phyloP scores from a whole-genome alignment of 35 echinoderm and acorn worm species.

The Stichopus chloronotus region DNA sequence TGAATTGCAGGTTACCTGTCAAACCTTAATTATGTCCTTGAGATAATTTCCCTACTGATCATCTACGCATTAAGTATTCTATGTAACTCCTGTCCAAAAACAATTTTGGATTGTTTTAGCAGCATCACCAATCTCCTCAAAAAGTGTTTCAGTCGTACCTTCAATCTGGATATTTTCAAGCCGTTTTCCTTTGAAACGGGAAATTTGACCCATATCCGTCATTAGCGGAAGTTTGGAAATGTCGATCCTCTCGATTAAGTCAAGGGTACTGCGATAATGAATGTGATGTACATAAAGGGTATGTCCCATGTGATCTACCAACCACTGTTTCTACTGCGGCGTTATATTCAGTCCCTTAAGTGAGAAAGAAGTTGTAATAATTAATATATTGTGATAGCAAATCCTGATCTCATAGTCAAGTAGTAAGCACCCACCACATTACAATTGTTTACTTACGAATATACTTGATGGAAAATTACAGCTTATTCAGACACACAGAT shows the following conservation, averaged over 20 bases:
- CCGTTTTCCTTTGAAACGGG: neutral
- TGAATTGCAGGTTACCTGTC: neutral
- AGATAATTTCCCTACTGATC: neutral
- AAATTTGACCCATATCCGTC: neutral
- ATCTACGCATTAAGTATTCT: neutral
- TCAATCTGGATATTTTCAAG: conserved; percentile 20
- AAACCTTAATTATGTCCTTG: neutral
- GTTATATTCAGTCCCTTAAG: conserved; percentile 20
- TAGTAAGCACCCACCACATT: too few relatives aligned
- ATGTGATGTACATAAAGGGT: conserved; percentile 3
- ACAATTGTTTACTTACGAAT: too few relatives aligned
- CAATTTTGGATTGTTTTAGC: neutral
- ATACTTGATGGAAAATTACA: too few relatives aligned
- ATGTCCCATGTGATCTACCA: neutral
- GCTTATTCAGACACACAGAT: too few relatives aligned
- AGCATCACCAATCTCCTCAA: neutral
- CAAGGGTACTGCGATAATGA: neutral
- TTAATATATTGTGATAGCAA: too few relatives aligned
- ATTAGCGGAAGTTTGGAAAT: neutral
- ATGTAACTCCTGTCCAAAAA: neutral
- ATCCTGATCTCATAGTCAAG: too few relatives aligned
- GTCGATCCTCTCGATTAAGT: neutral
- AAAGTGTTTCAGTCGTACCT: neutral
- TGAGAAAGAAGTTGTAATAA: too few relatives aligned
- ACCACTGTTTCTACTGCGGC: neutral